Conservation (phyloP, 2,888 invertebrate species). For the Beris chalybata region DNA sequence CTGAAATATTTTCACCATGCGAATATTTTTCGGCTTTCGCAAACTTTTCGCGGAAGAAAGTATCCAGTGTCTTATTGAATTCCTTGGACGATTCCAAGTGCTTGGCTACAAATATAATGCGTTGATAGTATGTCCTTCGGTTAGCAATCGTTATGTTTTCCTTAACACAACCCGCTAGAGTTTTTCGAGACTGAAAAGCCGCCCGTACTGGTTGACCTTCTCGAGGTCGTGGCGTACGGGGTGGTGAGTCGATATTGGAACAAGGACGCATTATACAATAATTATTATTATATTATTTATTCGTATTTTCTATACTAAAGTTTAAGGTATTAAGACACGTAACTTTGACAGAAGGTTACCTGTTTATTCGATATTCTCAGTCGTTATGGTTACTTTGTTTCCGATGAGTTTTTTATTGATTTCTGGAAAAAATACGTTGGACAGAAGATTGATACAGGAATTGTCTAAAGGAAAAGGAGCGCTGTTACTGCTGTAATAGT, state of each 20-base stretch:
- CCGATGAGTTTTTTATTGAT: background rate
- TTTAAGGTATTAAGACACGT: background rate
- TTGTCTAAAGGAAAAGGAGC: too few species aligned
- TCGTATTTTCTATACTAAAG: background rate
- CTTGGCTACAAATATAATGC: slow-evolving; percentile 35
- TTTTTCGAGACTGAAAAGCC: slow-evolving; percentile 36
- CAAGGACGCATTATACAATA: background rate
- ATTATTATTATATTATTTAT: background rate
- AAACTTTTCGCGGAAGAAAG: slow-evolving; percentile 5
- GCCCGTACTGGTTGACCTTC: slow-evolving; percentile 12
- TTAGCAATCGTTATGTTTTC: slow-evolving; percentile 35
- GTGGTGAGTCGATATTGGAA: too few species aligned
- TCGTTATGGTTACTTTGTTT: too few species aligned
- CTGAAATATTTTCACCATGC: slow-evolving; percentile 21
- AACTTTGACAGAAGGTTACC: background rate
- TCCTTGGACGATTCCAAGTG: slow-evolving; percentile 20
- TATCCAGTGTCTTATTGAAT: slow-evolving; percentile 24
- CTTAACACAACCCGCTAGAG: slow-evolving; percentile 36
- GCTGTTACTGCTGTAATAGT: too few species aligned
- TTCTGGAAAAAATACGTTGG: background rate
- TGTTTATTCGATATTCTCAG: too few species aligned
- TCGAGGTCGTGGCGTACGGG: background rate
- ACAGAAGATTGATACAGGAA: too few species aligned
- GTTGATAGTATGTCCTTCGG: slow-evolving; percentile 35
- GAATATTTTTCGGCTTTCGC: slow-evolving; percentile 4